Evolutionary conservation across 1,140 invertebrate species (phyloP).

Genomic region (Drosophila ananassae): DNA sequence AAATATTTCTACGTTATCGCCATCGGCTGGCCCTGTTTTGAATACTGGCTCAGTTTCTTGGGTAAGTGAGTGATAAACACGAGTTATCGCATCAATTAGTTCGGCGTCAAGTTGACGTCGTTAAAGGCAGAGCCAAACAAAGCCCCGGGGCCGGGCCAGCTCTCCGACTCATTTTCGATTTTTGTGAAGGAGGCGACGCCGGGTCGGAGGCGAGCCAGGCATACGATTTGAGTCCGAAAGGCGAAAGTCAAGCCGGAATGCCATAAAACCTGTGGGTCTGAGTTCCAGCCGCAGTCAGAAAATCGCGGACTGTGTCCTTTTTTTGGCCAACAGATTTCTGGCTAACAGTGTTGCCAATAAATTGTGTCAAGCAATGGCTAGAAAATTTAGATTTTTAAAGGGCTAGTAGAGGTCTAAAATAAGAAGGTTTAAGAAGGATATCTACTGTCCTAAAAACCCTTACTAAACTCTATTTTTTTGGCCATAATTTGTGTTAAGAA

Average conservation of each 20-base stretch:
- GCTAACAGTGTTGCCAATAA: conserved; percentile 17
- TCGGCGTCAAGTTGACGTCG: conserved; percentile 81
- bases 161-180: conserved; percentile 32
- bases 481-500: neutral
- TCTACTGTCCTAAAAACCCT: no score
- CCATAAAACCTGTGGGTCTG: conserved; percentile 51
- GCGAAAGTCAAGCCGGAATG: conserved; percentile 71
- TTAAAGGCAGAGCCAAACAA: conserved; percentile 70
- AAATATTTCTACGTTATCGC: conserved; percentile 61
- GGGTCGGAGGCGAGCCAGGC: conserved; percentile 6
- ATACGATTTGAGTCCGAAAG: conserved; percentile 10
- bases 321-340: neutral
- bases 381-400: no score
- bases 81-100: conserved; percentile 83
- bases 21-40: conserved; percentile 71
- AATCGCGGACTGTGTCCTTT: conserved; percentile 24
- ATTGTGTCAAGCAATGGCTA: conserved; percentile 6
- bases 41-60: conserved; percentile 41
- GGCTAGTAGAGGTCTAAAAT: no score
- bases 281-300: neutral
- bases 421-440: no score
- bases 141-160: conserved; percentile 25
- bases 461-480: no score
- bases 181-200: neutral
- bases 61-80: conserved; percentile 81